Evolutionary conservation across 92 coral and sea anemone genomes (phyloP).

Genomic region (Virgularia gustaviana): DNA sequence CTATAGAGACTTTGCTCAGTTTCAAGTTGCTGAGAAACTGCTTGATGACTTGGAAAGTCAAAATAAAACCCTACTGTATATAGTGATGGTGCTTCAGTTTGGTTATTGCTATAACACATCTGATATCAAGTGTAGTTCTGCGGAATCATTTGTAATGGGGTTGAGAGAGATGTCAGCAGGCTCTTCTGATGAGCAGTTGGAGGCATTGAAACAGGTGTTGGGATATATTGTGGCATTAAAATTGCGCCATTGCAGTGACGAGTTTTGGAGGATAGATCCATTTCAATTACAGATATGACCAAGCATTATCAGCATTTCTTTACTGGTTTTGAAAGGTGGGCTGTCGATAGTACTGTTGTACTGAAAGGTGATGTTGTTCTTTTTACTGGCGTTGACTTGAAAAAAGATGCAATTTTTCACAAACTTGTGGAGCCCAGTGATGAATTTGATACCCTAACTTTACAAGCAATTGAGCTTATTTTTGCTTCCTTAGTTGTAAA

Average conservation of each 20-base stretch:
- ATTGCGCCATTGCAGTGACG: too few relatives aligned
- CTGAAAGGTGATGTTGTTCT: conserved; percentile 19
- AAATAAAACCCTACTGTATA: too few relatives aligned
- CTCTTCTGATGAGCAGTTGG: conserved; percentile 32
- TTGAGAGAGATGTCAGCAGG: conserved; percentile 39
- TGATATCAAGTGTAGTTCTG: conserved; percentile 35
- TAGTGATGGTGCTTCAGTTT: conserved; percentile 41
- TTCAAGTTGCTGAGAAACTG: too few relatives aligned
- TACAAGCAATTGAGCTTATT: conserved; percentile 30
- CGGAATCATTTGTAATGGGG: conserved; percentile 25
- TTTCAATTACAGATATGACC: conserved; percentile 22
- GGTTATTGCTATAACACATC: conserved; percentile 36
- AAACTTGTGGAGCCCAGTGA: conserved; percentile 14
- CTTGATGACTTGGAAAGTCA: too few relatives aligned
- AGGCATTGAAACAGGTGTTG: conserved; percentile 24
- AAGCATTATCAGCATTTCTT: conserved; percentile 15
- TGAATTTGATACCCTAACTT: conserved; percentile 6
- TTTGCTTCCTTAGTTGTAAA: conserved; percentile 21
- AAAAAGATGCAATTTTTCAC: conserved; percentile 19
- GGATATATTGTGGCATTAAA: too few relatives aligned
- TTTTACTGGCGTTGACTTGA: neutral
- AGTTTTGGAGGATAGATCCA: neutral
- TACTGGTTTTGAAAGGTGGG: conserved; percentile 14
- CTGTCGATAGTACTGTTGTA: conserved; percentile 7
- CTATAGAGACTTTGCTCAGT: too few relatives aligned